Base-by-base conservation (phyloP, 2,797 vertebrate species). In the Tarsius wallacei region DNA sequence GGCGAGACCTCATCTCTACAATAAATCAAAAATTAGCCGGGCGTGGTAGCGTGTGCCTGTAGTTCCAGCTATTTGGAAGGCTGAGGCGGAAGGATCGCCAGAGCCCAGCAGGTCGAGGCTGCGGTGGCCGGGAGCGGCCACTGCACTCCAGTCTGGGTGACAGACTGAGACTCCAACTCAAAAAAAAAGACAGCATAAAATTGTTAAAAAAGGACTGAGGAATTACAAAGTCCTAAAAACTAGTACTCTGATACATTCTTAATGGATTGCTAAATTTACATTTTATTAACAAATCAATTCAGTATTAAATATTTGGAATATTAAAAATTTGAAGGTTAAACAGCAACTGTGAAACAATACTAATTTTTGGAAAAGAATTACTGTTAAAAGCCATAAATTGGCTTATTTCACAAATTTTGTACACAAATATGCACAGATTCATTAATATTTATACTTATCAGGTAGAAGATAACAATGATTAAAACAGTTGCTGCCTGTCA, bases 321-420 rank as follows among this genome's bases (percentile, higher is more conserved):
- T 59, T 83, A n/a, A 93, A 87, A 55, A 49, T 57, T 55, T 1
- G 83, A 86, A 42, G 81, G 68, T 89, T 71, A 59, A 19, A 70
- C 3, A 88, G 66, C 24, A 70, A 68, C 57, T 80, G 7, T 49
- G 9, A 31, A 88, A 91, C 9, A 71, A 14, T 24, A 70, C 33
- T 36, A 95, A 80, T 76, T 94, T 68, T 91, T 5, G 64, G 12
- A 70, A 87, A 49, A 95, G 17, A 93, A 74, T n/a, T 88, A 86
- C 22, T 84, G 5, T 87, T 81, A 63, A 28, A 63, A 63, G 61
- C 24, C 11, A 5, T 55, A 90, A 21, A 3, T 31, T 78, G 84
- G n/a, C 55, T 93, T 88, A 81, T 68, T 85, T 84, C 17, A 95
- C 1, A 76, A 70, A 61, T 59, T 90, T 87, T 87, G 13, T 59